Evolutionary conservation across 2,113 vertebrate species (phyloP).

Genomic region (Todiramphus chloris): DNA sequence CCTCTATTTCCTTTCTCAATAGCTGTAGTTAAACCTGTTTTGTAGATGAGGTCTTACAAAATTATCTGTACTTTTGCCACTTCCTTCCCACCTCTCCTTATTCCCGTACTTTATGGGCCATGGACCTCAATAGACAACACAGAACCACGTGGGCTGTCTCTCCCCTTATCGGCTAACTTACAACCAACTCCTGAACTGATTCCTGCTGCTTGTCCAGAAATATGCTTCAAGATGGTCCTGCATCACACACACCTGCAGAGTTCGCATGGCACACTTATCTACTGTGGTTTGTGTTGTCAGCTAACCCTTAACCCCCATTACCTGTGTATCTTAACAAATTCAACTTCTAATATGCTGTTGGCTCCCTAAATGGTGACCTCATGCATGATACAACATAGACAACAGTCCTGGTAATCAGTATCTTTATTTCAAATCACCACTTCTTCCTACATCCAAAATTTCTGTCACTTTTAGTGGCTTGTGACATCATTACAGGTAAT

Average conservation of each 20-base stretch:
- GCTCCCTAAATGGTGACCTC: background rate
- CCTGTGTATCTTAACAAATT: background rate
- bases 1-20: background rate
- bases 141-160: background rate
- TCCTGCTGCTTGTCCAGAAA: background rate
- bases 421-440: background rate
- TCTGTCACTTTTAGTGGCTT: background rate
- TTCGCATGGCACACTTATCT: background rate
- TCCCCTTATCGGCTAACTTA: background rate
- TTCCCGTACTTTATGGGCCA: background rate
- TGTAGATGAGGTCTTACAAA: background rate
- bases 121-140: background rate
- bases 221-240: background rate
- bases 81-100: background rate
- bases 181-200: background rate
- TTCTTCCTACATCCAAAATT: background rate
- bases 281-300: background rate
- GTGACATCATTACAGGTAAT: background rate
- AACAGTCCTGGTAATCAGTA: background rate
- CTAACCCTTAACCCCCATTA: background rate
- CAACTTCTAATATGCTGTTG: background rate
- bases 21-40: background rate
- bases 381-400: background rate
- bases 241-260: background rate
- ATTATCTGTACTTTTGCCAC: background rate